Evolutionary conservation across 1,140 invertebrate species (phyloP), one percentile per base, ranked within the genome.

Genomic region (Cotesia chilonis): DNA sequence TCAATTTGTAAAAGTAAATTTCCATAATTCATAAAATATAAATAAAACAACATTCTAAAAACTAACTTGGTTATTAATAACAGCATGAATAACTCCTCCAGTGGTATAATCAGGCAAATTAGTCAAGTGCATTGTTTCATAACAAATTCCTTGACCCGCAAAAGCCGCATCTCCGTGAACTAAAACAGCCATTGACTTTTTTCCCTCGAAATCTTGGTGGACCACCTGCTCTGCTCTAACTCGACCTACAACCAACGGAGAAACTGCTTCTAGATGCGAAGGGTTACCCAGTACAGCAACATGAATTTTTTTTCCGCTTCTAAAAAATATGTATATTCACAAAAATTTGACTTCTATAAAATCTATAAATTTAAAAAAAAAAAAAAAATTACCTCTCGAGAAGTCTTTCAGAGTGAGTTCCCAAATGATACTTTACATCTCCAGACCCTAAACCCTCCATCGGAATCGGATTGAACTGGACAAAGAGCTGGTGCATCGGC

Each of bases 381-480:
- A 14, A 37, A 17, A 7, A 54, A n/a, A 65, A 51, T 17, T 10
- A 82, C 79, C 82, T 80, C 37, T 82, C 79, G 6, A 84, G 68
- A 5, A 77, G 73, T 47, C 93, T 90, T 80, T 96, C 92, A 73
- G 92, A 91, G 80, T 91, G 94, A 47, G 94, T 93, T 5, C 96
- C 96, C 77, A 98, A 88, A 87, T 98, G 96, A 84, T 98, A 98
- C 81, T 98, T 98, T 0, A 98, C 95, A 84, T 98, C 96, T n/a
- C 96, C 96, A 4, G 94, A 95, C 59, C 94, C 95, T 86, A 94
- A 75, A 71, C 88, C 83, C 14, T 84, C 81, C 0, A 83, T 4
- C 10, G 76, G 7, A 4, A 84, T 60, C 2, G 82, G 76, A 68
- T 81, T 80, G 81, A 98, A 98, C 82, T 98, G 95, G 2, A 92